Base-by-base conservation (phyloP, 30 jellyfish, hydroid and myxozoan genomes). In the Sanderia malayensis region DNA sequence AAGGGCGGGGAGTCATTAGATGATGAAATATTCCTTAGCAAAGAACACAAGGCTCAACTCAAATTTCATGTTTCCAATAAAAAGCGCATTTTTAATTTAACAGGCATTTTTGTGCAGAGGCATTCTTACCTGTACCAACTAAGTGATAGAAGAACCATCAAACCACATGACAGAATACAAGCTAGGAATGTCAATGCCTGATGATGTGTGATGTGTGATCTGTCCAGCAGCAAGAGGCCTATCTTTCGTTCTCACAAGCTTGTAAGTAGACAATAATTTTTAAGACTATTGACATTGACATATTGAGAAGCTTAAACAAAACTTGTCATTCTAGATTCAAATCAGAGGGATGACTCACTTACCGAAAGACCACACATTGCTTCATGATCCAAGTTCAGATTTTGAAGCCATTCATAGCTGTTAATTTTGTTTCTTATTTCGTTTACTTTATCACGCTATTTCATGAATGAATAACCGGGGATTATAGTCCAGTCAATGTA, bases 101-200 rank as follows among this genome's bases (percentile, higher is more conserved):
- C 55, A 41, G 55, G 55, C 64, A 49, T 24, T 49, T n/a, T 49
- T 49, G 64, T 8, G 31, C 68, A 17, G 55, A 15, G 55, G n/a
- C n/a, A 37, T 4, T 8, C 77, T 30, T 47, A 90, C 98, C 98
- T 90, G 74, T 90, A 90, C 98, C 98, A 90, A 68, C 83, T 90
- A 10, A 90, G 67, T 15, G 96, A 69, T 18, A 90, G 68, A 52
- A 90, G 69, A 6, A 90, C 70, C 79, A 93, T 52, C 31, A 92
- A 70, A 21, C 95, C 87, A 77, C 94, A 74, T 9, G 96, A 53
- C 45, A 92, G 41, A 41, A 85, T 17, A 6, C 95, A 94, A 46
- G 86, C 92, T 58, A 86, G 96, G 58, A 31, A 92, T 19, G 67
- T 71, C 24, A 85, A 31, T 1, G 99, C 96, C 71, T 92, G 95